Evolutionary conservation across 2,888 invertebrate species (phyloP).

Genomic region (Oxytorus armatus): DNA sequence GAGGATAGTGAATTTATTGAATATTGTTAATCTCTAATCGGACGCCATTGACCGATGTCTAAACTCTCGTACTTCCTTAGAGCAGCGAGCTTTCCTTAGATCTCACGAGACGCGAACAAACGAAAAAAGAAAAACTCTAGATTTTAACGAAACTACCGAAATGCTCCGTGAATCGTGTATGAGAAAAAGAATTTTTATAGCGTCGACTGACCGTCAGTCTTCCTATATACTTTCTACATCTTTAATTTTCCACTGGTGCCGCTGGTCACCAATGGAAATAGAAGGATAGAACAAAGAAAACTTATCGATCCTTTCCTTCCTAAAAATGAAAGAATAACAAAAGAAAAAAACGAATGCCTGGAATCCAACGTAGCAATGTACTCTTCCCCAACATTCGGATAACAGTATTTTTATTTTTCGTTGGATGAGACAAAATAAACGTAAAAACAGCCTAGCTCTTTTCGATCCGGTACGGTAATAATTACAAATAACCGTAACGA

Average conservation of each 20-base stretch:
- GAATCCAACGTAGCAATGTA: conserved; percentile 20
- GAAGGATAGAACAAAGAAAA: conserved; percentile 18
- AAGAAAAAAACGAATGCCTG: background rate
- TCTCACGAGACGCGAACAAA: too few relatives aligned
- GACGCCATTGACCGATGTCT: conserved; percentile 31
- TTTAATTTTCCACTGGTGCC: conserved; percentile 29
- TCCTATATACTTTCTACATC: conserved; percentile 50
- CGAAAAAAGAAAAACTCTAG: too few relatives aligned
- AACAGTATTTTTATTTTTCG: conserved; percentile 1
- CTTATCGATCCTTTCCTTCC: conserved; percentile 23
- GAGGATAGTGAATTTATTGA: too few relatives aligned
- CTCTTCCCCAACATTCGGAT: conserved; percentile 16
- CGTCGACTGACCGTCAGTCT: conserved; percentile 46
- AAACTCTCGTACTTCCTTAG: conserved; percentile 55
- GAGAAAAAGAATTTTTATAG: too few relatives aligned
- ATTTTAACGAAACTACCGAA: too few relatives aligned
- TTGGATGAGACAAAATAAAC: conserved; percentile 18
- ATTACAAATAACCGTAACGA: conserved; percentile 36
- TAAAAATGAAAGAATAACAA: background rate
- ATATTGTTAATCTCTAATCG: conserved; percentile 28
- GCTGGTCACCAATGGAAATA: conserved; percentile 7
- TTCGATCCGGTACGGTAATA: conserved; percentile 27
- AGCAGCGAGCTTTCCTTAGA: conserved; percentile 19
- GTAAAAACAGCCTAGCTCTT: conserved; percentile 25
- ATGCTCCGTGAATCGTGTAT: too few relatives aligned